Conservation (phyloP, 2,113 vertebrate species). For the Otis tarda region DNA sequence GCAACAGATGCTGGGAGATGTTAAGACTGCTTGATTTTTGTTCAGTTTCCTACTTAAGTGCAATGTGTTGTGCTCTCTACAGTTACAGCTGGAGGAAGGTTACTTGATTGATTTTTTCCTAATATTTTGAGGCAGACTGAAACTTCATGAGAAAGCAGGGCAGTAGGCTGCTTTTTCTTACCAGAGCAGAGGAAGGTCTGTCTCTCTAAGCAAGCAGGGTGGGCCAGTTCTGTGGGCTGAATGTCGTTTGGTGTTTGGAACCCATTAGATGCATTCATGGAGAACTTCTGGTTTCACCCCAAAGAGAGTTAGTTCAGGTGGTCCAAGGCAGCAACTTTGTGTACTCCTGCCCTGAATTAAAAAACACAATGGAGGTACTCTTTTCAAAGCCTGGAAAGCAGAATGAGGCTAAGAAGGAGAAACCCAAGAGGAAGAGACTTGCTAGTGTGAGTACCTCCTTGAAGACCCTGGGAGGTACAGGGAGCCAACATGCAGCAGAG, state of each 20-base stretch:
- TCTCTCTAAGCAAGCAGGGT: neutral
- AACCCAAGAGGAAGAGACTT: neutral
- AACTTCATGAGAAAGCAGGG: neutral
- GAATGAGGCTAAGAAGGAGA: neutral
- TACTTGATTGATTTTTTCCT: neutral
- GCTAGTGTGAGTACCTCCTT: neutral
- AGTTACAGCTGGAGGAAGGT: neutral
- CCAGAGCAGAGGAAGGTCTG: neutral
- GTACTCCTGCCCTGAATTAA: neutral
- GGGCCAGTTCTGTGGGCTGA: neutral
- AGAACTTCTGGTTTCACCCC: neutral
- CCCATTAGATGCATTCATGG: neutral
- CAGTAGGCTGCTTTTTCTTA: neutral
- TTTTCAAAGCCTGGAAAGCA: neutral
- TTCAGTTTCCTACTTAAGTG: neutral
- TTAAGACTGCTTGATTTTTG: neutral
- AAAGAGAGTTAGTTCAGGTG: neutral
- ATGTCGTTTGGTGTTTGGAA: neutral
- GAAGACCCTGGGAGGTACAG: neutral
- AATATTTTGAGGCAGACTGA: neutral
- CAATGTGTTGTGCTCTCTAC: neutral
- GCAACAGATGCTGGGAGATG: neutral
- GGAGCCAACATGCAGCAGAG: neutral
- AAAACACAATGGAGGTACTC: neutral
- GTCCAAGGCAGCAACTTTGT: neutral